Base-by-base conservation (phyloP, 2,113 vertebrate genomes). In the Balaeniceps rex region DNA sequence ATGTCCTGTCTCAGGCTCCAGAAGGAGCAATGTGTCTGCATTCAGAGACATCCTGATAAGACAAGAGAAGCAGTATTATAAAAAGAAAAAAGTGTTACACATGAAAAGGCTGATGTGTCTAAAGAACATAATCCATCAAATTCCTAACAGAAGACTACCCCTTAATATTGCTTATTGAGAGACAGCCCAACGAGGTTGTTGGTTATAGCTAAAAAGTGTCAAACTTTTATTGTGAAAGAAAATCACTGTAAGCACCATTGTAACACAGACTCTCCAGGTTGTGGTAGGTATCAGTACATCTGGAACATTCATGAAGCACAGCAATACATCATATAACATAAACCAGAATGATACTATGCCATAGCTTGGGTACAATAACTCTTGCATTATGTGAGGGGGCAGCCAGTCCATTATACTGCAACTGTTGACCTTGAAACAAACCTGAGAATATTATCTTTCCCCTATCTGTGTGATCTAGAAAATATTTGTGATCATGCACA, bases 381-480 rank as follows among this genome's bases (percentile, higher is more conserved):
- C 42, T 10, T 84, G 31, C 26, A 46, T 5, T 22, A n/a, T 3
- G 9, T 38, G 34, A 78, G 7, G 33, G 17, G 1, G 2, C 7
- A 87, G 13, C 4, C 21, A 66, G 46, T 3, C 42, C 16, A 29
- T 80, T 34, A 11, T 1, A 21, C 60, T 44, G 31, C 40, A 61
- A 6, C 34, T 28, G 9, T 6, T 57, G 42, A 21, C 26, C 40
- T 47, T 47, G 21, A 42, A 51, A 33, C 5, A 87, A 57, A 10
- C 12, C 14, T 5, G 8, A 66, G 6, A 12, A 34, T 29, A 16
- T 49, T 75, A 12, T 77, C 4, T 57, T 69, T 64, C 25, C 5
- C 2, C 19, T 34, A 0, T 19, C 19, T 71, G 3, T 1, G 0
- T 54, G 18, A 10, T 25, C 11, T 60, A 42, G 46, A 64, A 82